These are phyloP conservation scores for Helobdella robusta DNA, from an alignment of 2,888 invertebrate genomes.

Conservation along the genomic window DNA sequence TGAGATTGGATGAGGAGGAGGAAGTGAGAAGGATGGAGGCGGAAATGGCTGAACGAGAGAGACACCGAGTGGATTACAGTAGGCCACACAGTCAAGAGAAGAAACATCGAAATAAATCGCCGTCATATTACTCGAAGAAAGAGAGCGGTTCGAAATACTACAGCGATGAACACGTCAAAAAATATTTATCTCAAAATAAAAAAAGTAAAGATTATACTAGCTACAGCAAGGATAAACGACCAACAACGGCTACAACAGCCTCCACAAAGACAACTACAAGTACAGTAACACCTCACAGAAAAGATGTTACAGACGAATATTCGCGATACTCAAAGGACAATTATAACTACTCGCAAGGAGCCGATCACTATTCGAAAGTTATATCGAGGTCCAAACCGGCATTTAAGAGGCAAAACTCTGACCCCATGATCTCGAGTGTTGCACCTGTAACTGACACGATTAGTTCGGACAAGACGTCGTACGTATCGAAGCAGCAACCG, in stretches of 20 bases:
- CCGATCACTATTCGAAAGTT: no score
- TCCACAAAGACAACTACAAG: neutral
- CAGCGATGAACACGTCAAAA: neutral
- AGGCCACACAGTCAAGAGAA: constrained; percentile 6
- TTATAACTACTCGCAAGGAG: no score
- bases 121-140: neutral
- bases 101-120: neutral
- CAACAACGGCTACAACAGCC: neutral
- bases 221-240: no score
- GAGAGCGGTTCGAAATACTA: neutral
- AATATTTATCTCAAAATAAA: neutral
- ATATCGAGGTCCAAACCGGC: neutral
- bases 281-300: neutral
- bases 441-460: constrained; percentile 44
- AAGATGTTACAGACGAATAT: no score
- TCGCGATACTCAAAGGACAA: no score
- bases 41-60: constrained; percentile 34
- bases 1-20: constrained; percentile 50
- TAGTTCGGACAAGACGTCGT: constrained; percentile 15
- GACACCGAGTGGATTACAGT: constrained; percentile 21
- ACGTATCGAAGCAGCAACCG: neutral
- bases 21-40: constrained; percentile 46
- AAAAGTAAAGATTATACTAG: no score
- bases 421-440: constrained; percentile 54
- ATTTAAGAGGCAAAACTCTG: constrained; percentile 53